phyloP scores from a whole-genome alignment of 1,140 invertebrate species.

The Orussus abietinus region DNA sequence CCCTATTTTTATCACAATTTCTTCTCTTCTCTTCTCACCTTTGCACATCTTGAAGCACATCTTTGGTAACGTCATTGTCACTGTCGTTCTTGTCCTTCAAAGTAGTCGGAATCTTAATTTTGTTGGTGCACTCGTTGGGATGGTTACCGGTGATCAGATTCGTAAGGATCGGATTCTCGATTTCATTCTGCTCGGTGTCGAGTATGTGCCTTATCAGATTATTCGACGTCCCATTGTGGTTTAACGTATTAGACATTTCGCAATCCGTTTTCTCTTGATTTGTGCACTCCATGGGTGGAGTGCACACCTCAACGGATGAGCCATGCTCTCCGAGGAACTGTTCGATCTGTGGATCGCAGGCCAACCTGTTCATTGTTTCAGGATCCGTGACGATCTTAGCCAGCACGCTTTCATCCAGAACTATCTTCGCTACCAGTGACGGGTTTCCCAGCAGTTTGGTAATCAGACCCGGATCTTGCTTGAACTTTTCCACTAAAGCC shows the following conservation, averaged over 20 bases:
- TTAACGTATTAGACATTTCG: background rate
- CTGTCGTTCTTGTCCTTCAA: constrained; percentile 25
- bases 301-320: background rate
- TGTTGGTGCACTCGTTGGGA: constrained; percentile 21
- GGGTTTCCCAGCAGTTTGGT: constrained; percentile 36
- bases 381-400: constrained; percentile 41
- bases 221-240: constrained; percentile 14
- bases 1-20: too few relatives aligned
- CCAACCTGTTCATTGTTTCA: constrained; percentile 26
- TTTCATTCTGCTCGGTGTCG: constrained; percentile 15
- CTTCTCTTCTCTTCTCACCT: too few relatives aligned
- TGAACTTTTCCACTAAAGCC: constrained; percentile 21
- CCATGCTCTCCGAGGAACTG: constrained; percentile 31
- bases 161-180: constrained; percentile 44
- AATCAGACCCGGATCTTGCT: constrained; percentile 23
- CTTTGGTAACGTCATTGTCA: constrained; percentile 54
- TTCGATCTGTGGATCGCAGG: constrained; percentile 34
- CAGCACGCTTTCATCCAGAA: constrained; percentile 38
- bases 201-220: constrained; percentile 19
- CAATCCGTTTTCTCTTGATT: too few relatives aligned
- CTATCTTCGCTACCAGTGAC: constrained; percentile 35
- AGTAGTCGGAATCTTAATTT: constrained; percentile 11
- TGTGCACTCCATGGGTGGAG: too few relatives aligned
- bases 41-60: constrained; percentile 64
- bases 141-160: constrained; percentile 42